These are phyloP conservation scores for Cosmopolites sordidus DNA, from an alignment of 2,888 invertebrate species.

Conservation along the genomic window DNA sequence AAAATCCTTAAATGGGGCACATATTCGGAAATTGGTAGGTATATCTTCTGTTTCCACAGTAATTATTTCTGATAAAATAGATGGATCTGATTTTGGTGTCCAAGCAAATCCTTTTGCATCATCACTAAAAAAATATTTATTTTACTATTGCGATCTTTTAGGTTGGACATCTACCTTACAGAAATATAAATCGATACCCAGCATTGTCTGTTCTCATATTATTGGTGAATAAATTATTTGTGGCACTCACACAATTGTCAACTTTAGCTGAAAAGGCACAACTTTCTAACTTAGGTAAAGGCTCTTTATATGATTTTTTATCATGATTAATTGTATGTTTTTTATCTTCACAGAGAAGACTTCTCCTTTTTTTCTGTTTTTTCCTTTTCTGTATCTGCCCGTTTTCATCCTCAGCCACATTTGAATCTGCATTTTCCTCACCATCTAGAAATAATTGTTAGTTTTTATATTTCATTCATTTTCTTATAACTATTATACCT, in stretches of 20 bases:
- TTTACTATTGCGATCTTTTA: not conserved
- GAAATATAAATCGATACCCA: slow-evolving; percentile 33
- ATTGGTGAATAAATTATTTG: slow-evolving; percentile 39
- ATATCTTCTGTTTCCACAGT: not conserved
- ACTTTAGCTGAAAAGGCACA: slow-evolving; percentile 36
- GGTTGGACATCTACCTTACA: slow-evolving; percentile 28
- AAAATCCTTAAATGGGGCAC: slow-evolving; percentile 55
- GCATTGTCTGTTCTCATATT: slow-evolving; percentile 31
- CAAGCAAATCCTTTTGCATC: slow-evolving; percentile 29
- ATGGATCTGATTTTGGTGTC: slow-evolving; percentile 22
- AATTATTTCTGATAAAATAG: slow-evolving; percentile 9
- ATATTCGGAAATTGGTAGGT: slow-evolving; percentile 45
- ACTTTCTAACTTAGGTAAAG: slow-evolving; percentile 36
- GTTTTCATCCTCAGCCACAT: slow-evolving; percentile 33
- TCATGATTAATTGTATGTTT: slow-evolving; percentile 35
- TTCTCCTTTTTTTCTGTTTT: slow-evolving; percentile 32
- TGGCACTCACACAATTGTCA: slow-evolving; percentile 34
- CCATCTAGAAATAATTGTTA: not conserved
- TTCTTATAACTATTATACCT: too few relatives aligned
- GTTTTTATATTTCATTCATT: too few relatives aligned
- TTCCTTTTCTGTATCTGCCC: slow-evolving; percentile 22
- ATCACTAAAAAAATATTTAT: slow-evolving; percentile 28
- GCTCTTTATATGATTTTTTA: slow-evolving; percentile 29
- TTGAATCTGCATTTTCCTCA: slow-evolving; percentile 16
- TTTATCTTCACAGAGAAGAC: slow-evolving; percentile 26